Conservation (phyloP, 2,113 vertebrate genomes). For the Actenoides hombroni region DNA sequence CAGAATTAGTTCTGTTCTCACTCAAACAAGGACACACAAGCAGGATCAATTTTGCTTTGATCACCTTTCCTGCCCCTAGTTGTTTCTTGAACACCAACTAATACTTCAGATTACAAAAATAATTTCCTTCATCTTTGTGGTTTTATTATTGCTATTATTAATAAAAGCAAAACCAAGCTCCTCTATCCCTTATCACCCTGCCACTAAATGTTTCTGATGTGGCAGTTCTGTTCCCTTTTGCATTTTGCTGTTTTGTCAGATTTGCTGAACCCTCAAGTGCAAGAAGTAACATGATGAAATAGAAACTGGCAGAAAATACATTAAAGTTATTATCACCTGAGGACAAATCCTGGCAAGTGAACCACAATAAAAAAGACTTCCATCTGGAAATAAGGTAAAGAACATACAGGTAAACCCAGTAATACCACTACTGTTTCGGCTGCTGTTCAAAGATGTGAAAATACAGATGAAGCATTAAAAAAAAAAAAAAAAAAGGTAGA, state of each 20-base stretch:
- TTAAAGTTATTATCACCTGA: constrained; percentile 50
- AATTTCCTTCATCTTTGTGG: neutral
- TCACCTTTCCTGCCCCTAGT: neutral
- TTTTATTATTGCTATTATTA: neutral
- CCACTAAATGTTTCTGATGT: neutral
- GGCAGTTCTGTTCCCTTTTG: neutral
- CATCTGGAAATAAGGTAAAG: constrained; percentile 39
- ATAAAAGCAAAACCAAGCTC: neutral
- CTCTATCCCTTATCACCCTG: neutral
- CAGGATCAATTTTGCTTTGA: constrained; percentile 6
- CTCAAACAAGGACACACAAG: neutral
- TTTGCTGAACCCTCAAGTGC: neutral
- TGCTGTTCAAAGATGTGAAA: neutral
- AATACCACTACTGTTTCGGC: neutral
- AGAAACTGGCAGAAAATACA: constrained; percentile 48
- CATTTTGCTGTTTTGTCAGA: constrained; percentile 5
- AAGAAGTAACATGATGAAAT: constrained; percentile 34
- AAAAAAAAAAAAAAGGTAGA: neutral
- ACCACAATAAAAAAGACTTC: constrained; percentile 7
- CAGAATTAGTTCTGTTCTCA: no score
- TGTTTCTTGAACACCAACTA: neutral
- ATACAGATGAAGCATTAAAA: neutral
- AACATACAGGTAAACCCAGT: neutral
- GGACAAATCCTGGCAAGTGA: constrained; percentile 28
- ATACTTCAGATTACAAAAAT: neutral